Conservation (phyloP, 2,888 invertebrate genomes). For the Cephus rjabovi region DNA sequence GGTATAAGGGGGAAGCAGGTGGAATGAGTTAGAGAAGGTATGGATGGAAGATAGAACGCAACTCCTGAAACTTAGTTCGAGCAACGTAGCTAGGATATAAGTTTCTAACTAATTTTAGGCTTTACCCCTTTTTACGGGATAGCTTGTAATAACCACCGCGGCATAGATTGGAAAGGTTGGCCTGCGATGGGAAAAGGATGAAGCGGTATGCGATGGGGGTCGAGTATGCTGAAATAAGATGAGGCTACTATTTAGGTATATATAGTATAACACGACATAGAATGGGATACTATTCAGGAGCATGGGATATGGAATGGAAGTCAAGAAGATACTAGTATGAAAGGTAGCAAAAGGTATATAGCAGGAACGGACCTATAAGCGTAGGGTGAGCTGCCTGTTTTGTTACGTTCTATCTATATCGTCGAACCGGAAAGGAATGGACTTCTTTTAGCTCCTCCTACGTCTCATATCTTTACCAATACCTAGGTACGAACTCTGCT, state of each 20-base stretch:
- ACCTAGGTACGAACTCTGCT: not conserved
- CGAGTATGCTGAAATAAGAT: not conserved
- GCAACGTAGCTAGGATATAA: constrained; percentile 22
- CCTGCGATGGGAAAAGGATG: constrained; percentile 17
- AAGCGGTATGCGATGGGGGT: constrained; percentile 6
- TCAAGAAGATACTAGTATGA: not conserved
- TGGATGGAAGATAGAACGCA: constrained; percentile 3
- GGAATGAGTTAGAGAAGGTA: not conserved
- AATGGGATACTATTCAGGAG: not conserved
- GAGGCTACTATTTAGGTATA: not conserved
- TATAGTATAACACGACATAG: not conserved
- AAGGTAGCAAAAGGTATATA: not conserved
- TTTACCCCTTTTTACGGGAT: constrained; percentile 38
- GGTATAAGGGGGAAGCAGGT: not conserved
- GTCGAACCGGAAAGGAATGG: not conserved
- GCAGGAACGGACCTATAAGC: not conserved
- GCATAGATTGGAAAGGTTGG: constrained; percentile 11
- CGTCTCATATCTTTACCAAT: not conserved
- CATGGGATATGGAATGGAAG: not conserved
- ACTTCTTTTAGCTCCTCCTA: not conserved
- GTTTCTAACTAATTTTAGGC: constrained; percentile 38
- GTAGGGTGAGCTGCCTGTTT: not conserved
- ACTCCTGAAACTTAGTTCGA: constrained; percentile 16
- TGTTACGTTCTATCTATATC: not conserved
- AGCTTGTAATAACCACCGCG: constrained; percentile 33